These are phyloP conservation scores for Hetaerina americana DNA, from an alignment of 1,140 invertebrate genomes.

Conservation along the genomic window DNA sequence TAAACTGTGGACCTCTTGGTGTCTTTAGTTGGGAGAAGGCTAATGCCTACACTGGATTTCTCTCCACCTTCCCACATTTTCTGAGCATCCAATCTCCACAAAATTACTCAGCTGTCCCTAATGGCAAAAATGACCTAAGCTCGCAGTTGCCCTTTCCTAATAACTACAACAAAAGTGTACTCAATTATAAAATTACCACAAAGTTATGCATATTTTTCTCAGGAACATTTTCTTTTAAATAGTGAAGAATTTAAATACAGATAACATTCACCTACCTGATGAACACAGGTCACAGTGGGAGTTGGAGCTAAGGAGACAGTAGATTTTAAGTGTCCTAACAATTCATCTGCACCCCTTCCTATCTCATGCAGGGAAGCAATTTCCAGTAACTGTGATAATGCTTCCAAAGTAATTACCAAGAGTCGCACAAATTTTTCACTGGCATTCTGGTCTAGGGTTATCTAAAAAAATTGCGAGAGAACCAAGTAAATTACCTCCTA, in stretches of 20 bases:
- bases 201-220: background rate
- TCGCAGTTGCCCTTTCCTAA: too few relatives aligned
- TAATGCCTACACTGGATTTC: too few relatives aligned
- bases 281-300: conserved; percentile 58
- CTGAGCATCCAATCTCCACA: too few relatives aligned
- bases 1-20: too few relatives aligned
- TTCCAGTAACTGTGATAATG: conserved; percentile 63
- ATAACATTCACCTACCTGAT: conserved; percentile 44
- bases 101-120: too few relatives aligned
- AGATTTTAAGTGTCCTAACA: conserved; percentile 59
- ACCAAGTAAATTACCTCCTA: conserved; percentile 3
- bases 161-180: too few relatives aligned
- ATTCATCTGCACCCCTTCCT: conserved; percentile 62
- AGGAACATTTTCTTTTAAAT: too few relatives aligned
- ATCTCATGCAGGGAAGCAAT: conserved; percentile 57
- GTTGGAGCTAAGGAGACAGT: conserved; percentile 57
- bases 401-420: conserved; percentile 47
- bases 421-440: conserved; percentile 62
- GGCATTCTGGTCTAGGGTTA: conserved; percentile 53
- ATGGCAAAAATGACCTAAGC: too few relatives aligned
- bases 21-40: too few relatives aligned
- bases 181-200: background rate
- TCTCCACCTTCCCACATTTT: too few relatives aligned
- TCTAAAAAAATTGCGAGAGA: conserved; percentile 34
- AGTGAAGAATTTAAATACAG: conserved; percentile 1